phyloP scores from a whole-genome alignment of 2,888 invertebrate genomes.

The Drosophila dives region DNA sequence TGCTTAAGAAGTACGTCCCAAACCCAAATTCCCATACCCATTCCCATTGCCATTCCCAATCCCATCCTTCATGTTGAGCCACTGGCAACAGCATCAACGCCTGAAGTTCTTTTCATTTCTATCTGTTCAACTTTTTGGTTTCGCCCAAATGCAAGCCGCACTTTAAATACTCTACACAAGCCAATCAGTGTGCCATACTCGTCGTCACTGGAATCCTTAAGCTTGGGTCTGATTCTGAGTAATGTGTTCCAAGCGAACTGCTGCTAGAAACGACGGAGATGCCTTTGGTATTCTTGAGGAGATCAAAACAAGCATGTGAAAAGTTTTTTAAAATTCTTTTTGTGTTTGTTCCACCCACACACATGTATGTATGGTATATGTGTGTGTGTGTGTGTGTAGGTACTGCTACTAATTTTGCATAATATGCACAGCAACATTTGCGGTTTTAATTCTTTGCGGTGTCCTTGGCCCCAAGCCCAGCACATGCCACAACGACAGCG shows the following conservation, averaged over 20 bases:
- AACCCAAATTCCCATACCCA: background rate
- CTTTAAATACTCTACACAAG: constrained; percentile 24
- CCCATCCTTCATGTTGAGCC: constrained; percentile 18
- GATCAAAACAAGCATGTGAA: constrained; percentile 68
- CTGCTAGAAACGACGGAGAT: constrained; percentile 1
- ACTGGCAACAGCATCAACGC: constrained; percentile 40
- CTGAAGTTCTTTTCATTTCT: constrained; percentile 40
- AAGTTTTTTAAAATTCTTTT: constrained; percentile 81
- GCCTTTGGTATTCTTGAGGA: constrained; percentile 2
- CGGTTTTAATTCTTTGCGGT: constrained; percentile 81
- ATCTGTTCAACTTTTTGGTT: constrained; percentile 31
- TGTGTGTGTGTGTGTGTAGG: constrained; percentile 21
- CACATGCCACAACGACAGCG: background rate
- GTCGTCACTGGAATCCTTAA: background rate
- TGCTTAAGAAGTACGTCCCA: constrained; percentile 61
- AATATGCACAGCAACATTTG: constrained; percentile 81
- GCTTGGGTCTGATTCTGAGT: background rate
- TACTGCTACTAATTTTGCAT: constrained; percentile 81
- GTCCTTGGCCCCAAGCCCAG: constrained; percentile 41
- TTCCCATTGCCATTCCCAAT: background rate
- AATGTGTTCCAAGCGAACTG: background rate
- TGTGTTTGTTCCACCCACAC: constrained; percentile 57
- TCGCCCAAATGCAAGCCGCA: constrained; percentile 3
- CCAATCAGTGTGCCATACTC: background rate
- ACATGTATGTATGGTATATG: constrained; percentile 3